These are phyloP conservation scores for Eupleurogrammus muticus DNA, from an alignment of 2,797 vertebrate genomes.

Conservation along the genomic window DNA sequence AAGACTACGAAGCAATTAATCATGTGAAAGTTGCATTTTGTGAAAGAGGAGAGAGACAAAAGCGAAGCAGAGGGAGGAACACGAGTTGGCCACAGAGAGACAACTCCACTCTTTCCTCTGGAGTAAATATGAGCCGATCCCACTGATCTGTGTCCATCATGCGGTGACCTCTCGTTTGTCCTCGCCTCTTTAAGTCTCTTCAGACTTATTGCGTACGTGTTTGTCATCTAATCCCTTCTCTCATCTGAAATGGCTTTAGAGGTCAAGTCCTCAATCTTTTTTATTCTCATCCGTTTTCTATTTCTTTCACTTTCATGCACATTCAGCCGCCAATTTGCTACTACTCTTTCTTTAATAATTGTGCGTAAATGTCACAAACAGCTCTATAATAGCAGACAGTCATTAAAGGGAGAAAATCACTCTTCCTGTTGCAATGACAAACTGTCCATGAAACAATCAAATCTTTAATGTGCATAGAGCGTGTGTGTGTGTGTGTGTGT, in stretches of 20 bases:
- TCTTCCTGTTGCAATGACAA: no score
- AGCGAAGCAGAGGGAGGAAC: not conserved
- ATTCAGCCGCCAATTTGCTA: not conserved
- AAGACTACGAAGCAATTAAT: not conserved
- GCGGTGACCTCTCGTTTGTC: slow-evolving; percentile 17
- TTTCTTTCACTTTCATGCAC: slow-evolving; percentile 9
- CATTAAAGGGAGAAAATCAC: not conserved
- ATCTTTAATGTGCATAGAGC: slow-evolving; percentile 3
- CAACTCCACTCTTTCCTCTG: not conserved
- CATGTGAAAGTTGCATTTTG: not conserved
- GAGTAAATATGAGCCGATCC: not conserved
- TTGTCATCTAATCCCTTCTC: not conserved
- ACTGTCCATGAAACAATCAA: no score
- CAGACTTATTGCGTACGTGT: slow-evolving; percentile 8
- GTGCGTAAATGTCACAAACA: slow-evolving; percentile 17
- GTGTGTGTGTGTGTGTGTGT: slow-evolving; percentile 21
- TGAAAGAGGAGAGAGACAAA: slow-evolving; percentile 1
- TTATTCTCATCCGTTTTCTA: not conserved
- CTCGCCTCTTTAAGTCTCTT: slow-evolving; percentile 19
- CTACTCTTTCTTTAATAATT: not conserved
- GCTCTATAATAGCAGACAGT: slow-evolving; percentile 8
- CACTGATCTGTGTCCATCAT: not conserved
- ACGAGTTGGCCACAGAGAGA: slow-evolving; percentile 8
- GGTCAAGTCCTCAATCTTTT: not conserved
- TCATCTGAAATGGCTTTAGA: not conserved